Evolutionary conservation across 2,797 vertebrate species (phyloP).

Genomic region (Prionace glauca): DNA sequence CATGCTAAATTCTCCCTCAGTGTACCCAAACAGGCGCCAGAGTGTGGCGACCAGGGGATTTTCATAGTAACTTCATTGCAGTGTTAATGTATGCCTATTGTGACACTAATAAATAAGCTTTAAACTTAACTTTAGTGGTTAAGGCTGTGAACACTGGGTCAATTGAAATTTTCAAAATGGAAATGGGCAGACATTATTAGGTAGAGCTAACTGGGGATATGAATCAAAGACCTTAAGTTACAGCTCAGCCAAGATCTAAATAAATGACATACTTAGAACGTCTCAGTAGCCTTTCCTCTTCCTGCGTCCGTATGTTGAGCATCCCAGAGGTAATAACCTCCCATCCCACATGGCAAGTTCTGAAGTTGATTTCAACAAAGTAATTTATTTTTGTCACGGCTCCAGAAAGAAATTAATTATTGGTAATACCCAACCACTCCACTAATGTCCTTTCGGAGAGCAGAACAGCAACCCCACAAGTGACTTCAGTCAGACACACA

Average conservation of each 20-base stretch:
- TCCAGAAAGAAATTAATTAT: not conserved
- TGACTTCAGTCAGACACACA: not conserved
- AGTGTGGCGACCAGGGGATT: too few species aligned
- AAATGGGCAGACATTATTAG: not conserved
- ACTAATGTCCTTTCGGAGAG: not conserved
- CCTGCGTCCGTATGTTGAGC: not conserved
- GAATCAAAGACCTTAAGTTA: not conserved
- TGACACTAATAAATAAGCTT: too few species aligned
- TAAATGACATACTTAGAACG: not conserved
- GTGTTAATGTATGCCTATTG: too few species aligned
- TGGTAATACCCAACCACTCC: not conserved
- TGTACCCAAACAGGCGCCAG: too few species aligned
- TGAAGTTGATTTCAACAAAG: not conserved
- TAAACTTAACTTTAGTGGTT: not conserved
- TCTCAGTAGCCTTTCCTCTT: not conserved
- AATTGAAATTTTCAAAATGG: not conserved
- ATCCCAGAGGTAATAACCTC: not conserved
- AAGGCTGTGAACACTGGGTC: not conserved
- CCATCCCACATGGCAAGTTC: not conserved
- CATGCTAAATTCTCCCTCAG: too few species aligned
- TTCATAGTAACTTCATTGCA: too few species aligned
- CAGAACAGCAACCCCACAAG: not conserved
- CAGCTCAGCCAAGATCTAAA: not conserved
- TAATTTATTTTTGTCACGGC: not conserved
- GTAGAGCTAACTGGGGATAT: not conserved